Base-by-base conservation (phyloP, 1,140 invertebrate genomes). In the Drosophila ambigua region DNA sequence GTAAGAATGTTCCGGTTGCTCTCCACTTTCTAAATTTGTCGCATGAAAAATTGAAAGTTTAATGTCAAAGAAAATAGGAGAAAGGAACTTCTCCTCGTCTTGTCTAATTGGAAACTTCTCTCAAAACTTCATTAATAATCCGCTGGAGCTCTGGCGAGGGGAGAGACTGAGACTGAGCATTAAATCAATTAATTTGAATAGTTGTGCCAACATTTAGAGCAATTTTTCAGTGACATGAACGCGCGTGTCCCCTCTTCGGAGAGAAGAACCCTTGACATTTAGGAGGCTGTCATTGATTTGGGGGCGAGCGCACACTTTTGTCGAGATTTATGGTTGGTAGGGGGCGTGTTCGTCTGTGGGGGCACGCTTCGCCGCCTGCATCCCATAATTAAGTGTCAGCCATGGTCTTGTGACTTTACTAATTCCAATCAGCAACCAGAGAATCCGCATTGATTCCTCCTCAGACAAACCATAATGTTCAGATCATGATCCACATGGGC, bases 131-230 rank as follows among this genome's bases (percentile, higher is more conserved):
- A 88, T 88, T 83, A 88, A 88, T 88, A 87, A 82, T 43, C 71
- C 57, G 2, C 2, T 4, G 4, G 9, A 9, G 26, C 8, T 24
- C 23, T 15, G 23, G 24, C 15, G 35, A 15, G 41, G 62, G 61
- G 20, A 20, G 2, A 63, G 59, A 39, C 66, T n/a, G n/a, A n/a
- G 28, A 46, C 23, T 16, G 49, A 65, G 73, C 77, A 77, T 77
- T 85, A 87, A 81, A 85, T 85, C 81, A 88, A 88, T 88, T 88
- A 88, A 88, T 88, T 88, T 88, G 79, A 82, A 85, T 85, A 82
- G 82, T 85, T 87, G 74, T 82, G 69, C 84, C 79, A 87, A 85
- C 82, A 85, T 87, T 84, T 82, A 58, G 43, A 54, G 63, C 71
- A 78, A 85, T 87, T 87, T 82, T 87, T 85, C 82, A 81, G 68